Percentiles rank a stretch among this genome's conserved stretches.
These are phyloP conservation scores for Tortrix viridana DNA, from an alignment of 2,888 invertebrate species.

Conservation along the genomic window DNA sequence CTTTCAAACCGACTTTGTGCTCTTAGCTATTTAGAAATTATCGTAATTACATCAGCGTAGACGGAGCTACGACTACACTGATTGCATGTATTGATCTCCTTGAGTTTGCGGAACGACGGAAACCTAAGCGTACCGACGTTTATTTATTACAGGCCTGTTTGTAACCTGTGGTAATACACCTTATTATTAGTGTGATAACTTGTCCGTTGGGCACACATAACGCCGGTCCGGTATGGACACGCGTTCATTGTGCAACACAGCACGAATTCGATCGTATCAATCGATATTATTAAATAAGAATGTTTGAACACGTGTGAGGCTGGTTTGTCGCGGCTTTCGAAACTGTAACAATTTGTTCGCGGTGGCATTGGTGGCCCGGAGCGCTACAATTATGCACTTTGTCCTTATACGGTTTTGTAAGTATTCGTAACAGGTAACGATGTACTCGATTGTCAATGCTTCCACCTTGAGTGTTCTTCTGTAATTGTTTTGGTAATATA, in stretches of 20 bases:
- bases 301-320: conserved; percentile 39
- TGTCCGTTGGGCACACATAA: conserved; percentile 49
- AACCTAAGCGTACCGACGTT: conserved; percentile 51
- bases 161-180: conserved; percentile 43
- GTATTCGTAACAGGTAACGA: conserved; percentile 33
- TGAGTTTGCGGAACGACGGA: conserved; percentile 75
- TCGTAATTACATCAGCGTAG: conserved; percentile 53
- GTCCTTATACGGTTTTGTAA: conserved; percentile 45
- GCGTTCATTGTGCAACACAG: conserved; percentile 37
- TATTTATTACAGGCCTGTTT: conserved; percentile 60
- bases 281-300: conserved; percentile 36
- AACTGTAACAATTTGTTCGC: conserved; percentile 60
- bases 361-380: conserved; percentile 60
- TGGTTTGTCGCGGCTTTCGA: conserved; percentile 61
- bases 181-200: conserved; percentile 51
- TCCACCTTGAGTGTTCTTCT: conserved; percentile 30
- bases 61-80: conserved; percentile 46
- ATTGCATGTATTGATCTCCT: conserved; percentile 77
- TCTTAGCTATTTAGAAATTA: conserved; percentile 50
- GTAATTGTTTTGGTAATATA: conserved; percentile 20
- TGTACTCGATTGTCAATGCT: conserved; percentile 26
- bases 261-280: conserved; percentile 33
- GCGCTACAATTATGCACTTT: conserved; percentile 53
- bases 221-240: conserved; percentile 39
- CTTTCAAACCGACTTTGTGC: conserved; percentile 31